Evolutionary conservation across 2,797 vertebrate species (phyloP).

Genomic region (Nyctalus aviator): DNA sequence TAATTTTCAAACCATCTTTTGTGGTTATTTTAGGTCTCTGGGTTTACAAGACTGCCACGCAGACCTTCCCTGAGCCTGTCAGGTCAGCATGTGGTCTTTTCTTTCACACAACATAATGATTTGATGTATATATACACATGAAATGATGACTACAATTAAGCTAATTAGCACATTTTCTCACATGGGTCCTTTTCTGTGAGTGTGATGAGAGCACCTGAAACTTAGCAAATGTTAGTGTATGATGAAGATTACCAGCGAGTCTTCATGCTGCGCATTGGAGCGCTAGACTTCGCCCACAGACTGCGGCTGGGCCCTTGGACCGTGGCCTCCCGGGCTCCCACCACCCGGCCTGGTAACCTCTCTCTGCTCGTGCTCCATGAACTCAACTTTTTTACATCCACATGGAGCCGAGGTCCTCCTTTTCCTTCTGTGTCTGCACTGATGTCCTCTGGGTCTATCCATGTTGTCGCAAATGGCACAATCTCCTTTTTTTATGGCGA

Average conservation of each 20-base stretch:
- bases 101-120: too few species aligned
- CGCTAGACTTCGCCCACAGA: rapidly evolving
- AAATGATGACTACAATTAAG: neutral
- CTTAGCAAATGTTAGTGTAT: neutral
- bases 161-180: neutral
- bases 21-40: too few species aligned
- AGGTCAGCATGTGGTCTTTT: too few species aligned
- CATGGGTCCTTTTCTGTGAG: neutral
- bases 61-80: too few species aligned
- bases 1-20: too few species aligned
- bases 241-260: neutral
- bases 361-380: neutral
- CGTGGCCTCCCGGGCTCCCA: rapidly evolving
- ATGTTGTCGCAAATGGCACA: neutral
- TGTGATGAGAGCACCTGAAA: neutral
- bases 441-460: neutral
- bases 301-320: neutral
- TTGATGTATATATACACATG: neutral
- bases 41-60: too few species aligned
- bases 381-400: neutral
- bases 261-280: rapidly evolving
- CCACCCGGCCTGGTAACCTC: neutral
- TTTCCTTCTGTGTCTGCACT: neutral
- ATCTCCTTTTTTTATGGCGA: neutral
- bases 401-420: neutral